phyloP scores from a whole-genome alignment of 2,113 vertebrate species.

The Platichthys flesus region DNA sequence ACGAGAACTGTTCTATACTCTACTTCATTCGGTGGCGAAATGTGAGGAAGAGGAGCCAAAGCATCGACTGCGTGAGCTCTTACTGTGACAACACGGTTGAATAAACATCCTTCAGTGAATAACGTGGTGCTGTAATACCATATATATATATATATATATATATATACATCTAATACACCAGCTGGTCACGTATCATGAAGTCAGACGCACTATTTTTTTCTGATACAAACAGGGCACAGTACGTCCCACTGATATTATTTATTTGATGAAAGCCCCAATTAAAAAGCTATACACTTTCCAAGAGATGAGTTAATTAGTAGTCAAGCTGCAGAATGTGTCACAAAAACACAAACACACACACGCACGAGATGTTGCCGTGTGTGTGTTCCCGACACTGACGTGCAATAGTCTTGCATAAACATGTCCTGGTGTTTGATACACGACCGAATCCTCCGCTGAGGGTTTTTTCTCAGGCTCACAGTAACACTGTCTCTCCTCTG shows the following conservation, averaged over 20 bases:
- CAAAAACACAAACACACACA: too few species aligned
- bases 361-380: not conserved
- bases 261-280: constrained; percentile 14
- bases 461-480: not conserved
- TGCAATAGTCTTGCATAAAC: constrained; percentile 11
- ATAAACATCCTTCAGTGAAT: too few species aligned
- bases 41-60: too few species aligned
- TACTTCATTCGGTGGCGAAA: constrained; percentile 6
- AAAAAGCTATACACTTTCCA: too few species aligned
- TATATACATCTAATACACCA: too few species aligned
- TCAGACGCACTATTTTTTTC: not conserved
- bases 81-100: too few species aligned
- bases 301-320: constrained; percentile 18
- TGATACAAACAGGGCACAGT: not conserved
- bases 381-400: not conserved
- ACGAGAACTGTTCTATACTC: not conserved
- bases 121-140: too few species aligned
- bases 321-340: not conserved
- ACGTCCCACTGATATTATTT: constrained; percentile 18
- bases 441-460: constrained; percentile 1
- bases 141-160: too few species aligned
- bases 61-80: too few species aligned
- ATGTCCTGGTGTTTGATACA: constrained; percentile 3
- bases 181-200: too few species aligned
- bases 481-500: constrained; percentile 4